A percentile compares a stretch with the other conserved stretches of the same genome.
Conservation (phyloP, 1,140 invertebrate species). For the Leptinotarsa undecemlineata region DNA sequence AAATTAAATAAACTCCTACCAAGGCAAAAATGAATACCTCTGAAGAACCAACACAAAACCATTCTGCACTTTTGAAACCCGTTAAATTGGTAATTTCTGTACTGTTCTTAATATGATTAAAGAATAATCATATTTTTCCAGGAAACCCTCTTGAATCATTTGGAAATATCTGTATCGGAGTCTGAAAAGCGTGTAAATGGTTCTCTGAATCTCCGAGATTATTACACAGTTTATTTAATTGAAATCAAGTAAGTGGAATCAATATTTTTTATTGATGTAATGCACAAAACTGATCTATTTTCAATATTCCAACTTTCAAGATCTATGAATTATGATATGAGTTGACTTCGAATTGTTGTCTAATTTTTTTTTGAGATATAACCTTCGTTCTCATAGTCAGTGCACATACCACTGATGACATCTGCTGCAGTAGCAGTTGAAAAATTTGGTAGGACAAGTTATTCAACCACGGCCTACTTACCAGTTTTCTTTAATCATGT, state of each 20-base stretch:
- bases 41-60: background rate
- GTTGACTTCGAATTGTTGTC: too few relatives aligned
- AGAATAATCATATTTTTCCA: slow-evolving; percentile 54
- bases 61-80: background rate
- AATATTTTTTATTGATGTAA: too few relatives aligned
- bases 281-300: too few relatives aligned
- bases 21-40: background rate
- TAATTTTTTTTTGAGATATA: too few relatives aligned
- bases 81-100: slow-evolving; percentile 7
- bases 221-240: slow-evolving; percentile 82
- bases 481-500: too few relatives aligned
- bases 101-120: background rate
- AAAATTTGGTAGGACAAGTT: too few relatives aligned
- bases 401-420: too few relatives aligned
- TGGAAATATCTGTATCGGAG: slow-evolving; percentile 80
- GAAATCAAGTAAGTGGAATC: slow-evolving; percentile 72
- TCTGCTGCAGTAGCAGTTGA: too few relatives aligned
- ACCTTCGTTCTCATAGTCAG: too few relatives aligned
- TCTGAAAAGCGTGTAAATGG: slow-evolving; percentile 82
- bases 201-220: slow-evolving; percentile 78
- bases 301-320: too few relatives aligned
- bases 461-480: too few relatives aligned
- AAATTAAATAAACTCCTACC: background rate
- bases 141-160: slow-evolving; percentile 74
- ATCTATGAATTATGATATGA: too few relatives aligned